Evolutionary conservation across 1,140 invertebrate genomes (phyloP).

Genomic region (Caerostris darwini): DNA sequence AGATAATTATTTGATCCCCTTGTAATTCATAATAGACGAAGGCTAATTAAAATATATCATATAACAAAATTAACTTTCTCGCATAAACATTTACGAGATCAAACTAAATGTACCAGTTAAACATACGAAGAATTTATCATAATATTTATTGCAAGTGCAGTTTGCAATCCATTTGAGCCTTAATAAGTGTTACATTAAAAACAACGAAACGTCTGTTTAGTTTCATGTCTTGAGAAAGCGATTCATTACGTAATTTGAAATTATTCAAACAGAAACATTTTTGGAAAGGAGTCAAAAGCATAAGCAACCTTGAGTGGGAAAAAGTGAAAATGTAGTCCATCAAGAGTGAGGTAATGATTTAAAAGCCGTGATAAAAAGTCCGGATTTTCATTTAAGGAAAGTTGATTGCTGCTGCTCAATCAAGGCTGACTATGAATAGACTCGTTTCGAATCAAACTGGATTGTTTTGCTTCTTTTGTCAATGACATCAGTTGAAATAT

Average conservation of each 20-base stretch:
- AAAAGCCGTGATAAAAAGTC: background rate
- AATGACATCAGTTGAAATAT: background rate
- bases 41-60: too few relatives aligned
- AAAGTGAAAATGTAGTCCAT: slow-evolving; percentile 10
- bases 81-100: too few relatives aligned
- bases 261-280: background rate
- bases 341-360: background rate
- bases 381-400: slow-evolving; percentile 27
- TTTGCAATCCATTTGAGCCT: too few relatives aligned
- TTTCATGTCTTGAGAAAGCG: background rate
- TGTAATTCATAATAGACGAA: too few relatives aligned
- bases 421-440: slow-evolving; percentile 22
- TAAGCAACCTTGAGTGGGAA: slow-evolving; percentile 4
- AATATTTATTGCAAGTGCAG: too few relatives aligned
- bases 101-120: too few relatives aligned
- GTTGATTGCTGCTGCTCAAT: slow-evolving; percentile 4
- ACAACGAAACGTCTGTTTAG: too few relatives aligned
- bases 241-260: background rate
- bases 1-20: too few relatives aligned
- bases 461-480: background rate
- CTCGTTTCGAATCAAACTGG: background rate
- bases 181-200: too few relatives aligned
- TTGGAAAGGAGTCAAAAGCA: background rate
- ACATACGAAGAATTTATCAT: too few relatives aligned
- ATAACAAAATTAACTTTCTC: too few relatives aligned